A percentile compares a stretch with the other conserved stretches of the same genome.
Evolutionary conservation across 1,140 invertebrate species (phyloP).

Genomic region (Cyclina sinensis): DNA sequence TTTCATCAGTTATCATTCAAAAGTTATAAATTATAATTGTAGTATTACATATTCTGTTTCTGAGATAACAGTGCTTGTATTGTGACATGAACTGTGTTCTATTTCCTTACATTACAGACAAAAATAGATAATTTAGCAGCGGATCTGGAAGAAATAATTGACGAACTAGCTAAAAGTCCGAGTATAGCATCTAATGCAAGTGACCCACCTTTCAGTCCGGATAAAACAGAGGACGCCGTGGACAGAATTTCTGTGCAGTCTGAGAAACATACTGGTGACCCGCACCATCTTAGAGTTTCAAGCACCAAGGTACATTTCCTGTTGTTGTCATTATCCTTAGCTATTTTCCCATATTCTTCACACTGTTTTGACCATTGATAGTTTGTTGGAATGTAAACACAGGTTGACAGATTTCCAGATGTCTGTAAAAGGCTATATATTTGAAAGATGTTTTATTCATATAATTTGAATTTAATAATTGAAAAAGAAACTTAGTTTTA

Average conservation of each 20-base stretch:
- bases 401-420: too few species aligned
- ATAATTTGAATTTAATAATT: too few species aligned
- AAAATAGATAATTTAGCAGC: conserved; percentile 47
- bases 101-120: conserved; percentile 37
- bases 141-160: conserved; percentile 38
- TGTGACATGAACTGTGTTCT: not conserved
- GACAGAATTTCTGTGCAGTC: conserved; percentile 59
- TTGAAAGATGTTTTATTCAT: too few species aligned
- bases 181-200: conserved; percentile 66
- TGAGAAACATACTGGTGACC: conserved; percentile 53
- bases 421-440: too few species aligned
- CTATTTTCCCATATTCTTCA: too few species aligned
- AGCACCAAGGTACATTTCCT: conserved; percentile 33
- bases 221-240: conserved; percentile 65
- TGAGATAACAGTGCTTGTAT: not conserved
- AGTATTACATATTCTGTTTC: too few species aligned
- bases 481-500: too few species aligned
- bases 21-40: too few species aligned
- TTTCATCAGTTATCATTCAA: too few species aligned
- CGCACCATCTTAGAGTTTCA: conserved; percentile 53
- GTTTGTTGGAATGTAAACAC: too few species aligned
- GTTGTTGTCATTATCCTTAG: not conserved
- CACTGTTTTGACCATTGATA: too few species aligned
- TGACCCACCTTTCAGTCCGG: conserved; percentile 54
- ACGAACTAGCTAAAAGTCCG: conserved; percentile 73